phyloP scores from a whole-genome alignment of 1,140 invertebrate species.

The Contarinia nasturtii region DNA sequence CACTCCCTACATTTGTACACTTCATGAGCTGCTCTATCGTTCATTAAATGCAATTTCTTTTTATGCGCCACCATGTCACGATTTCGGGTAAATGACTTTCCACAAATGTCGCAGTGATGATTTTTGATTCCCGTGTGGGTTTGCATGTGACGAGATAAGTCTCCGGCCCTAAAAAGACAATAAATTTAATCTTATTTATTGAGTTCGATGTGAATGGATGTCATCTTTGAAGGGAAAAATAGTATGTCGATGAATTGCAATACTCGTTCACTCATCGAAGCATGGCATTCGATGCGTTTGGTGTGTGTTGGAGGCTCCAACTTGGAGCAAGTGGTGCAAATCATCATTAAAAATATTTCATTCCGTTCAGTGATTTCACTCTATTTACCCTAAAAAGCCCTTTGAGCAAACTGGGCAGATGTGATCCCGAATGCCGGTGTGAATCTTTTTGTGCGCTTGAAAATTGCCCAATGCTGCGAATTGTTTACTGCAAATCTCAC shows the following conservation, averaged over 20 bases:
- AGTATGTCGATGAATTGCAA: too few species aligned
- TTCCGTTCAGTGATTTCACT: too few species aligned
- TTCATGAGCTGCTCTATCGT: slow-evolving; percentile 8
- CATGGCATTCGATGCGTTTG: too few species aligned
- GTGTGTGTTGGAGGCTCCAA: too few species aligned
- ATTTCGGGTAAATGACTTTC: slow-evolving; percentile 46
- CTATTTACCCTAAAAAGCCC: slow-evolving; percentile 29
- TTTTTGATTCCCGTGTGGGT: slow-evolving; percentile 56
- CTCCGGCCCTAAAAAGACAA: too few species aligned
- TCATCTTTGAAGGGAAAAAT: too few species aligned
- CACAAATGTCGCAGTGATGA: slow-evolving; percentile 54
- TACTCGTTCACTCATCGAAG: too few species aligned
- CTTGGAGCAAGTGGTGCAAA: too few species aligned
- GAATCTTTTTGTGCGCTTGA: slow-evolving; percentile 35
- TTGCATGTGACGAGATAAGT: slow-evolving; percentile 47
- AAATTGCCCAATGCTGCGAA: slow-evolving; percentile 36
- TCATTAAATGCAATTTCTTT: slow-evolving; percentile 15
- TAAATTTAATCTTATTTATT: too few species aligned
- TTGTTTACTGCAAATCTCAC: slow-evolving; percentile 50
- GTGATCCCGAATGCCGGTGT: slow-evolving; percentile 34
- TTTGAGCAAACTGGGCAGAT: slow-evolving; percentile 48
- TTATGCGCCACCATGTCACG: slow-evolving; percentile 29
- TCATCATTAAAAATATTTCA: slow-evolving; percentile 25
- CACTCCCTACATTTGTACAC: slow-evolving; percentile 22
- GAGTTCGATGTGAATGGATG: too few species aligned